These are phyloP conservation scores for Dreissena rostriformis DNA, from an alignment of 1,140 invertebrate genomes.

Conservation along the genomic window DNA sequence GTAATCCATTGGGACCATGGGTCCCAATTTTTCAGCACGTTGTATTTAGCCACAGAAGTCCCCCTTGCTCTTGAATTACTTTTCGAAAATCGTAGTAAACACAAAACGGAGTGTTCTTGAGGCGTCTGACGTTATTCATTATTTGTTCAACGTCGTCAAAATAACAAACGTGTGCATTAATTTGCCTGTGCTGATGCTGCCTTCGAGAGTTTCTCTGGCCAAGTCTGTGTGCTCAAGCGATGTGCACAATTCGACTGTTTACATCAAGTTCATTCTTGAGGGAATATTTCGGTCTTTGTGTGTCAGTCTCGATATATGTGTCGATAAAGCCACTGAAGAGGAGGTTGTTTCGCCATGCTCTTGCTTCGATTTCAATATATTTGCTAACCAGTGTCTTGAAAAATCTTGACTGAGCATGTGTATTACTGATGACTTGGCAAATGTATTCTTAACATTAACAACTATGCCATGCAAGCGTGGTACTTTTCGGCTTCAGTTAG, in stretches of 20 bases:
- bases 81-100: conserved; percentile 1
- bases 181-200: conserved; percentile 2
- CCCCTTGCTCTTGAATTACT: not conserved
- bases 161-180: not conserved
- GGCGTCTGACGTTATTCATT: conserved; percentile 2
- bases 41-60: not conserved
- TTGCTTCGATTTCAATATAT: not conserved
- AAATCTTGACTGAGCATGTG: not conserved
- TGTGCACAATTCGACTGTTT: not conserved
- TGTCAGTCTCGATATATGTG: not conserved
- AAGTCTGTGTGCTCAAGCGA: not conserved
- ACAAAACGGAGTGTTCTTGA: not conserved
- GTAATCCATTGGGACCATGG: conserved; percentile 11
- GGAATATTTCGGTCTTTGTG: not conserved
- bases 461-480: not conserved
- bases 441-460: not conserved
- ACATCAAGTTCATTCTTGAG: not conserved
- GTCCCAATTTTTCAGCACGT: not conserved
- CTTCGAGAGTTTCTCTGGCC: not conserved
- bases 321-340: not conserved
- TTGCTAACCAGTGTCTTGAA: too few relatives aligned
- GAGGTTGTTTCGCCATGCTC: not conserved
- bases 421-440: not conserved
- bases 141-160: not conserved
- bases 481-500: not conserved